Base-by-base conservation (phyloP, 2,797 vertebrate species). In the Coracias cyanogaster region DNA sequence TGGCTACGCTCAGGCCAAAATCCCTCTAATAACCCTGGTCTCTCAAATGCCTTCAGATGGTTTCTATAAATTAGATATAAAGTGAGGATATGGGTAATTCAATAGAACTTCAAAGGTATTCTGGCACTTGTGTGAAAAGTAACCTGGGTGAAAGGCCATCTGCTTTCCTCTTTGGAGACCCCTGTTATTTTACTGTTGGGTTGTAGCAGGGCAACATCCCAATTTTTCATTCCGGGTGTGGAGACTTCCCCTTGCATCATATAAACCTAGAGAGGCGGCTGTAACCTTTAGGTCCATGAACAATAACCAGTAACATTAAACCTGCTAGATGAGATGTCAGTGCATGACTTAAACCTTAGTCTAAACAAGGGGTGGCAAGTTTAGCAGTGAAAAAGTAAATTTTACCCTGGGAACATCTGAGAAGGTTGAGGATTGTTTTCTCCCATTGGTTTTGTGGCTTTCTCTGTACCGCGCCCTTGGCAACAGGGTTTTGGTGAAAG, bases 401-500 rank as follows among this genome's bases (percentile, higher is more conserved):
- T 55, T 58, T 67, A 48, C 67, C 70, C 86, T 91, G 89, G 52
- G 95, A 93, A 93, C 3, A 3, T 35, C 37, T 71, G 69, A 72
- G 90, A 86, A 91, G 95, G 54, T 81, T 19, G 85, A 78, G 92
- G 83, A 79, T 70, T 79, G 18, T 92, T 95, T 89, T 94, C 92
- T 93, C 86, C 76, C 15, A 0, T 37, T 73, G 78, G 69, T 76
- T 96, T 92, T 95, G 96, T 89, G 86, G 89, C 57, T 88, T 86
- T 90, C 73, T 45, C 45, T 69, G 48, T 24, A 5, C 48, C 17
- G 72, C 0, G 5, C 84, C 80, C 58, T 72, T 55, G 87, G 94
- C 93, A 91, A 39, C 4, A 0, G 62, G 46, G 70, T 9, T 85
- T 79, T 2, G 2, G 70, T 15, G 73, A 26, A 45, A 84, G 94